phyloP scores from a whole-genome alignment of 2,797 vertebrate species.

The Kryptolebias ocellatus region DNA sequence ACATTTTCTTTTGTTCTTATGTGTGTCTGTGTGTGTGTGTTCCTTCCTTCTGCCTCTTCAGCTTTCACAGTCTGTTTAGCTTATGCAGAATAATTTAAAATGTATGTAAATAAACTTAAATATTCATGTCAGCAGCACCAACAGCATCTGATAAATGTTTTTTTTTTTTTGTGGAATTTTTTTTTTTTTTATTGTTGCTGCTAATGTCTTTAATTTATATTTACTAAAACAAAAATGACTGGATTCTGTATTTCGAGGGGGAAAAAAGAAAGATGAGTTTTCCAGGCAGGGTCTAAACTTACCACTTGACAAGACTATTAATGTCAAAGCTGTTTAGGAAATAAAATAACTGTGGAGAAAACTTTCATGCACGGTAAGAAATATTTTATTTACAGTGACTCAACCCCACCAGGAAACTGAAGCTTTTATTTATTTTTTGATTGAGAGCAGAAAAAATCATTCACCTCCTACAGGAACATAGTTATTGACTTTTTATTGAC shows the following conservation, averaged over 20 bases:
- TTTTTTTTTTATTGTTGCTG: not conserved
- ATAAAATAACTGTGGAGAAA: not conserved
- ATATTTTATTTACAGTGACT: not conserved
- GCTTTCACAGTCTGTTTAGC: slow-evolving; percentile 23
- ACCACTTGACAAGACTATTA: not conserved
- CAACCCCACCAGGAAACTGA: slow-evolving; percentile 2
- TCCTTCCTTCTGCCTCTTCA: slow-evolving; percentile 11
- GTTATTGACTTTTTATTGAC: slow-evolving; percentile 31
- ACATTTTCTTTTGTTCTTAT: slow-evolving; percentile 23
- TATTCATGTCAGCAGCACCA: slow-evolving; percentile 21
- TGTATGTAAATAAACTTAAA: slow-evolving; percentile 21
- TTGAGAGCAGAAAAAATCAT: slow-evolving; percentile 12
- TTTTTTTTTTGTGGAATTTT: not conserved
- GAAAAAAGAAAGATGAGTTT: too few relatives aligned
- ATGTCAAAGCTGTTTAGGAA: not conserved
- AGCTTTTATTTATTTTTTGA: slow-evolving; percentile 13
- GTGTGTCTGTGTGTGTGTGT: slow-evolving; percentile 3
- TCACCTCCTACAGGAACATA: slow-evolving; percentile 9
- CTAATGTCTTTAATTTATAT: not conserved
- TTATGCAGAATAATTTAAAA: slow-evolving; percentile 19
- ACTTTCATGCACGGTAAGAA: not conserved
- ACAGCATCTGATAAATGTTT: slow-evolving; percentile 1
- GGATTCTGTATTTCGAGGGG: not conserved
- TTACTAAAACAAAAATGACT: not conserved
- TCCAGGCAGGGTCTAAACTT: not conserved